Base-by-base conservation (phyloP, 2,888 invertebrate species). In the Diachrysia chrysitis region DNA sequence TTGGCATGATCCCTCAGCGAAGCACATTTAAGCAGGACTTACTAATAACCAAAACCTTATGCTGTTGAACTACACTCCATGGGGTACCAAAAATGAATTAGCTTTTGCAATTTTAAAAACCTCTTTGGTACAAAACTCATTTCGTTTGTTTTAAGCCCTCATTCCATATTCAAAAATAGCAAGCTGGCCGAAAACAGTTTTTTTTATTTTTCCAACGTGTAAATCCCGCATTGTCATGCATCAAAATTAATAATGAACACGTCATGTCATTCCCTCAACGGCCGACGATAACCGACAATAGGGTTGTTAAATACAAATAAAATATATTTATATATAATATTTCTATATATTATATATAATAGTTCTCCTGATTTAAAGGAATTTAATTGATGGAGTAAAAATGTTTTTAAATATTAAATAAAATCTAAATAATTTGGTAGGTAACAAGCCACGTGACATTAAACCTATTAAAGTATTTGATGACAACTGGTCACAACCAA, bases 241-340 rank as follows among this genome's bases (percentile, higher is more conserved):
- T 75, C 66, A 68, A 73, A 78, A 69, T 80, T 73, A 75, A 78
- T 68, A 71, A 75, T 75, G 29, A 32, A 79, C 14, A 16, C 63
- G 57, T 63, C 61, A 71, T 66, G 57, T 63, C 61, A 71, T 66
- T 55, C 55, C 25, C 21, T 17, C 57, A 48, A 32, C 17, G 32
- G 58, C 55, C 67, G 59, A 78, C 46, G 54, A 61, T 51, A 23
- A 48, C 66, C 69, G 57, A 75, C 29, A 59, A 66, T 55, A 46
- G 51, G 42, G 42, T n/a, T n/a, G 42, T n/a, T 5, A 6, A 9
- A 37, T 37, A 16, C 37, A 16, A 42, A 42, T n/a, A 42, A 37
- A 37, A 37, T 14, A 37, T 3, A 32, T 10, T 10, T n/a, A n/a
- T n/a, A n/a, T n/a, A n/a, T n/a, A n/a, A n/a, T n/a, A n/a, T n/a